Base-by-base conservation (phyloP, 2,888 invertebrate genomes). In the Zaprionus bogoriensis region DNA sequence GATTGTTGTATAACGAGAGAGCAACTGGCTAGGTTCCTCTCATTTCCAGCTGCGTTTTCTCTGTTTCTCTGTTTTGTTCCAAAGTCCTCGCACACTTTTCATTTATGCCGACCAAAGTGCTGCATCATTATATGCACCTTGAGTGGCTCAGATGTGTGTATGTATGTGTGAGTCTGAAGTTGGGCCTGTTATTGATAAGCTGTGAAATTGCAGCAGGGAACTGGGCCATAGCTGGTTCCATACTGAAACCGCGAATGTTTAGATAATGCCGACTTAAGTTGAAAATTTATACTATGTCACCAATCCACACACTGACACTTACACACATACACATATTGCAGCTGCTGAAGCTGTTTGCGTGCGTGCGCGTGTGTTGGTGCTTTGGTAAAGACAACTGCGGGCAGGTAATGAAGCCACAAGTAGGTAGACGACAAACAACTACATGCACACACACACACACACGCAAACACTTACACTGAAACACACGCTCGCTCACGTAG, bases 271-370 rank as follows among this genome's bases (percentile, higher is more conserved):
- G 74, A 80, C 70, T 64, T 58, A 60, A 62, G 65, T 70, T 62
- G 27, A 66, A 84, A 69, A 81, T 77, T 62, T 72, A 86, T 86
- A n/a, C n/a, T n/a, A 67, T 87, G 87, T 84, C 76, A 87, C 65
- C 74, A 64, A 73, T 47, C 44, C 22, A 42, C 39, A 53, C 12
- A 32, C 19, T 25, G 6, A 23, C 17, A 48, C 39, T 20, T 52
- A 46, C 46, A 60, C 50, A 45, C 42, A 58, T 36, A 55, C 10
- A 53, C 14, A 25, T 30, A 57, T 27, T 46, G 41, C 50, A 69
- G 67, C 75, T 66, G 81, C 63, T 59, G 27, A 6, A 20, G 65
- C 47, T 50, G 19, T n/a, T 19, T 55, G 44, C 48, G 59, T 58
- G 51, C 36, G 32, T 27, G n/a, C 30, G 44, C 54, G 63, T 51